Evolutionary conservation across 2,113 vertebrate genomes (phyloP), one percentile per base, ranked within the genome.

Genomic region (Petrocephalus microphthalmus): DNA sequence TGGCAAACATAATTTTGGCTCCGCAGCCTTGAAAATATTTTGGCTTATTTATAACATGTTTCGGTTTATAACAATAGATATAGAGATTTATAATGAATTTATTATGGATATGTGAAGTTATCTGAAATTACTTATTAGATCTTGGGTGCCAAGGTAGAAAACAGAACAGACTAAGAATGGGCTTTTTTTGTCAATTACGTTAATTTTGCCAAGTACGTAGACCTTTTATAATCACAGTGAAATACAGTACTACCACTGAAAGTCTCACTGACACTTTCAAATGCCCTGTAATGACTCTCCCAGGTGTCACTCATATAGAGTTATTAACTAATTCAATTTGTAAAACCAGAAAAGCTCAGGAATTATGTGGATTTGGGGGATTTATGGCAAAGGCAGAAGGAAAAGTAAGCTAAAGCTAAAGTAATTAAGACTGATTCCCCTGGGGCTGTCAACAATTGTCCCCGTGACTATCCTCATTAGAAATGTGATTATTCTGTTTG

Each of bases 361-460:
- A 47, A 29, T 71, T 51, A 87, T 74, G 45, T 33, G 45, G 82
- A 84, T 84, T 25, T 7, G n/a, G n/a, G 49, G 64, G 86, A 87
- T 87, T 74, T 87, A 22, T 29, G 51, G 45, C 49, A 33, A 64
- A 37, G 86, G 64, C 60, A 52, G 60, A 52, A 67, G 64, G 29
- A 8, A 47, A 74, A 47, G 85, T 57, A 84, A 51, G 22, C 17
- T 22, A 33, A 84, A 51, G 22, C 17, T 22, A 33, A 71, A 74
- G 64, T 74, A 49, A 87, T 87, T 87, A 87, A 52, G 64, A 52
- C 49, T 53, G 60, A 33, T 87, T 47, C 64, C 64, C 86, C 19
- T 2, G 10, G 15, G 86, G 25, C 86, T 53, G 37, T 25, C 67
- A 33, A 52, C 71, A 87, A 84, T 51, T 49, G 29, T 47, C 51